Conservation (phyloP, 2,113 vertebrate genomes). For the Caretta caretta region DNA sequence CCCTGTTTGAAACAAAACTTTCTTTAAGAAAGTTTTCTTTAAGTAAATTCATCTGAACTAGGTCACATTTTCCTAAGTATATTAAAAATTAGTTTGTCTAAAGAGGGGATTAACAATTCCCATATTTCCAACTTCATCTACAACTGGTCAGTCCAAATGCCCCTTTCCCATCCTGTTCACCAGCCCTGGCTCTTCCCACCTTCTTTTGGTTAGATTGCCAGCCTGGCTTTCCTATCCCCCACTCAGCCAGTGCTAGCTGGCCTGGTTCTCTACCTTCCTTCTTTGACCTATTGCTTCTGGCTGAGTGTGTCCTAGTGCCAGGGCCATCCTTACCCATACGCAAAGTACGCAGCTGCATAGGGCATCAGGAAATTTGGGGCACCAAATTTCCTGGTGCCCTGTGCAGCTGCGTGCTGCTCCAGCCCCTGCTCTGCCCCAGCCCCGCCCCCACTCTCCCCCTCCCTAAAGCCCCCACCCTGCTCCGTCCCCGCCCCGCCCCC, state of each 20-base stretch:
- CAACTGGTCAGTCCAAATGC: neutral
- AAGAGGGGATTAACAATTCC: constrained; percentile 1
- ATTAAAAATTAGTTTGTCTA: neutral
- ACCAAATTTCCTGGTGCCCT: no score
- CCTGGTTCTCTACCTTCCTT: neutral
- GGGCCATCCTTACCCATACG: no score
- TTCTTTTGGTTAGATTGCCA: accelerated
- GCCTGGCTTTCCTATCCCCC: neutral
- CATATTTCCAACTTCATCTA: neutral
- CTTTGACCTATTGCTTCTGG: neutral
- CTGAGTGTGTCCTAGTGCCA: neutral
- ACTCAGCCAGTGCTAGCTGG: neutral
- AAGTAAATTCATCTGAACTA: neutral
- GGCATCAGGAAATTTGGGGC: no score
- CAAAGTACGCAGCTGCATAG: no score
- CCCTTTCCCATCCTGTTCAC: neutral
- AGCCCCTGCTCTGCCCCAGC: no score
- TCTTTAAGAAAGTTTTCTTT: neutral
- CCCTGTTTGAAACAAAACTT: neutral
- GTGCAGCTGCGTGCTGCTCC: no score
- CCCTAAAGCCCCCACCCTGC: no score
- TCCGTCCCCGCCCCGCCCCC: no score
- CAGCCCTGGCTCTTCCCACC: neutral
- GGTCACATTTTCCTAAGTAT: neutral
- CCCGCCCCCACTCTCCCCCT: no score